A percentile compares a stretch with the other conserved stretches of the same genome.
Conservation (phyloP, 2,797 vertebrate species). For the Pseudopleuronectes americanus region DNA sequence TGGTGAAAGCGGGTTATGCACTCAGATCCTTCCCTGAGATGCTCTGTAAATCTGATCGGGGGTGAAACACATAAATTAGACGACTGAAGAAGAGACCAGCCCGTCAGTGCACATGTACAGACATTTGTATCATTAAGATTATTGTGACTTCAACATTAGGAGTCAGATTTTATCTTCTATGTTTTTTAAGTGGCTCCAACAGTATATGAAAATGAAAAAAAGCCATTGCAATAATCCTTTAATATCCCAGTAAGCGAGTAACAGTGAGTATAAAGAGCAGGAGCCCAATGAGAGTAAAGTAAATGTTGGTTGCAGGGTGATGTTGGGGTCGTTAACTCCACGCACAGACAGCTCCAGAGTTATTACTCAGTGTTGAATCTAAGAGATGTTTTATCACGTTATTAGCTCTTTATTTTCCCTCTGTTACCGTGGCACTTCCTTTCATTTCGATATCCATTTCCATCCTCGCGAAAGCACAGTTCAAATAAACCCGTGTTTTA, state of each 20-base stretch:
- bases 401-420: constrained; percentile 78
- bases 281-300: constrained; percentile 16
- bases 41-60: constrained; percentile 1
- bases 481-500: constrained; percentile 84
- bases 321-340: constrained; percentile 69
- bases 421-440: constrained; percentile 68
- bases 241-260: background rate
- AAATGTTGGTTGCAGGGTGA: constrained; percentile 37
- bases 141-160: constrained; percentile 18
- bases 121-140: background rate
- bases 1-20: constrained; percentile 56
- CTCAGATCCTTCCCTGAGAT: background rate
- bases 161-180: constrained; percentile 16
- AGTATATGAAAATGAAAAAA: constrained; percentile 17
- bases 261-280: constrained; percentile 39
- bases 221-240: constrained; percentile 34
- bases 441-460: constrained; percentile 80
- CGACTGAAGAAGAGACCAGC: background rate
- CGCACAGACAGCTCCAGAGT: constrained; percentile 80
- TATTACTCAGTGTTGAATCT: constrained; percentile 89
- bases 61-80: background rate
- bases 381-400: constrained; percentile 90
- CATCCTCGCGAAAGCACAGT: constrained; percentile 64
- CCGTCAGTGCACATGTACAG: background rate
- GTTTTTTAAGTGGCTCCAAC: constrained; percentile 30